Conservation (phyloP, 2,113 vertebrate genomes). For the Piprites chloris region DNA sequence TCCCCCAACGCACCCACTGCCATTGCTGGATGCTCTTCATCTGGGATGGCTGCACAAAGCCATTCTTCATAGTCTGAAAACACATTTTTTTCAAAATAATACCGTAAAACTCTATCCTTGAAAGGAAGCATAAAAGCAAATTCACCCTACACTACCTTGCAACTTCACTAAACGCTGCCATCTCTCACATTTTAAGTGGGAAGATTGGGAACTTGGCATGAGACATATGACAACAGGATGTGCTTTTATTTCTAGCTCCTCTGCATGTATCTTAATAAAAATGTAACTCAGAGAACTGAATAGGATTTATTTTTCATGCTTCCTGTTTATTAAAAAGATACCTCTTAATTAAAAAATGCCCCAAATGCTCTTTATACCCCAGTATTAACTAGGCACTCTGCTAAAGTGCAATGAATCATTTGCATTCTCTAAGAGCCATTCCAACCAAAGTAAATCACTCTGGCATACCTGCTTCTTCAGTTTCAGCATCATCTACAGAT, state of each 20-base stretch:
- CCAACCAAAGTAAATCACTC: conserved; percentile 8
- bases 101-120: neutral
- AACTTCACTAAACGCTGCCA: neutral
- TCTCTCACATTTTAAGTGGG: neutral
- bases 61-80: neutral
- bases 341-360: neutral
- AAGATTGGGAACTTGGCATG: neutral
- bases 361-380: neutral
- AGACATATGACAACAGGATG: neutral
- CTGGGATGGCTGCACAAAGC: neutral
- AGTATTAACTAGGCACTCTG: neutral
- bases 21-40: neutral
- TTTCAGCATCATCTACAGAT: conserved; percentile 89
- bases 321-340: conserved; percentile 34
- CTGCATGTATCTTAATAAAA: neutral
- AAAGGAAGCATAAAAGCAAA: neutral
- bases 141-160: neutral
- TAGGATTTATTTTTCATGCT: neutral
- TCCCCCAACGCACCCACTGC: neutral
- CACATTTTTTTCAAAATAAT: neutral
- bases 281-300: neutral
- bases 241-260: neutral
- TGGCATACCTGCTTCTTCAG: conserved; percentile 88
- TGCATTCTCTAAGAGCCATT: neutral
- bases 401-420: conserved; percentile 37